These are phyloP conservation scores for Neotoma lepida DNA, from an alignment of 2,113 vertebrate species.

Conservation along the genomic window DNA sequence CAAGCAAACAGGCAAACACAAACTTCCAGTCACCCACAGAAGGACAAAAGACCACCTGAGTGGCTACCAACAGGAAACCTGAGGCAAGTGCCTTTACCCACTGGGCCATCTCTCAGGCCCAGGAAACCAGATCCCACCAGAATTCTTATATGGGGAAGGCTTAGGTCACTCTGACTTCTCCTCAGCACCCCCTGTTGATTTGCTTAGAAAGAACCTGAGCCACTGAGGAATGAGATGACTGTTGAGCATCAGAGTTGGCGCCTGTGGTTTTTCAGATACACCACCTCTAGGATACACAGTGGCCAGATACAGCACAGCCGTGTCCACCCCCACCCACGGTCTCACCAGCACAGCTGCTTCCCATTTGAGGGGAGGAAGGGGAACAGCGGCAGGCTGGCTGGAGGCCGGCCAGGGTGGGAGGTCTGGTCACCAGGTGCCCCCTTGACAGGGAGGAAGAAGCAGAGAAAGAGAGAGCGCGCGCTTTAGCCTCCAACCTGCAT, in stretches of 20 bases:
- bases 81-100: neutral
- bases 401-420: neutral
- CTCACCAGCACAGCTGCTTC: neutral
- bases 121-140: neutral
- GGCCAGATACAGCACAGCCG: neutral
- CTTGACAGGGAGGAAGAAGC: neutral
- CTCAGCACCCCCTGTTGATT: neutral
- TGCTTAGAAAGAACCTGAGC: conserved; percentile 12
- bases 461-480: neutral
- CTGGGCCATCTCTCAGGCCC: neutral
- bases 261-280: neutral
- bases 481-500: neutral
- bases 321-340: accelerated
- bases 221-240: neutral
- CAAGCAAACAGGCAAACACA: neutral
- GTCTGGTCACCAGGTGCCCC: conserved; percentile 3
- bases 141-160: neutral
- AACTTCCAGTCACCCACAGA: neutral
- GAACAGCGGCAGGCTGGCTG: neutral
- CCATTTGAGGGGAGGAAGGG: neutral
- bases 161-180: neutral
- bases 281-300: neutral
- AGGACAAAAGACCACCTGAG: neutral
- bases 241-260: neutral
- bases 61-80: neutral